phyloP scores from a whole-genome alignment of 2,797 vertebrate species.

The Dipus sagitta region DNA sequence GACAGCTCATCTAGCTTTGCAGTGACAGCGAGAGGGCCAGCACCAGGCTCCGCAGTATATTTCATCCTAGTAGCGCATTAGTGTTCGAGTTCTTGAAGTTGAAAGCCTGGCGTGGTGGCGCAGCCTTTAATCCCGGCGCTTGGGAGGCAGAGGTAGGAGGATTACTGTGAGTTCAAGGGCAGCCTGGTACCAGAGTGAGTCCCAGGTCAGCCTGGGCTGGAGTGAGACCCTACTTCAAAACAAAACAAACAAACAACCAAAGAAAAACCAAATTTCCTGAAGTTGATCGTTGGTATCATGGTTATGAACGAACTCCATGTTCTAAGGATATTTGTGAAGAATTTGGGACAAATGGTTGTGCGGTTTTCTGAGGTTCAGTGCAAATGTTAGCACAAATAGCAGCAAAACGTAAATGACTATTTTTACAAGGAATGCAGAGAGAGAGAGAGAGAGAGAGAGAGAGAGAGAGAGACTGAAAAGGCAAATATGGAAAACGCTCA shows the following conservation, averaged over 20 bases:
- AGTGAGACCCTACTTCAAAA: too few species aligned
- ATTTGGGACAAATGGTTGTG: not conserved
- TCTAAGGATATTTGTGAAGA: not conserved
- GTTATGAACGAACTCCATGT: not conserved
- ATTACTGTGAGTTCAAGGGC: too few species aligned
- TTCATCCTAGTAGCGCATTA: not conserved
- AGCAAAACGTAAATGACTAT: not conserved
- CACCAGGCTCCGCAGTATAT: not conserved
- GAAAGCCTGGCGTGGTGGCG: not conserved
- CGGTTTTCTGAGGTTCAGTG: not conserved
- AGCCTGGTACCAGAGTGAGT: too few species aligned
- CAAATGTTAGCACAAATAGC: not conserved
- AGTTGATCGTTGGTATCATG: not conserved
- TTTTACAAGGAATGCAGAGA: not conserved
- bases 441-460: not conserved
- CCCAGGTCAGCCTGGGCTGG: too few species aligned
- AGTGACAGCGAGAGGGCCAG: not conserved
- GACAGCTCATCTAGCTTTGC: not conserved
- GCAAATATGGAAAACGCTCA: not conserved
- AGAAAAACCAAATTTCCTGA: not conserved
- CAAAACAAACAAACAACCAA: too few species aligned
- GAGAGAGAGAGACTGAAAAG: not conserved
- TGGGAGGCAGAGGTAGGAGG: too few species aligned
- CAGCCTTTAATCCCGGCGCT: too few species aligned
- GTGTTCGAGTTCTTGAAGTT: slow-evolving; percentile 25